Percentiles rank a stretch among this genome's conserved stretches.
Conservation (phyloP, 2,113 vertebrate genomes). For the Cettia cetti region DNA sequence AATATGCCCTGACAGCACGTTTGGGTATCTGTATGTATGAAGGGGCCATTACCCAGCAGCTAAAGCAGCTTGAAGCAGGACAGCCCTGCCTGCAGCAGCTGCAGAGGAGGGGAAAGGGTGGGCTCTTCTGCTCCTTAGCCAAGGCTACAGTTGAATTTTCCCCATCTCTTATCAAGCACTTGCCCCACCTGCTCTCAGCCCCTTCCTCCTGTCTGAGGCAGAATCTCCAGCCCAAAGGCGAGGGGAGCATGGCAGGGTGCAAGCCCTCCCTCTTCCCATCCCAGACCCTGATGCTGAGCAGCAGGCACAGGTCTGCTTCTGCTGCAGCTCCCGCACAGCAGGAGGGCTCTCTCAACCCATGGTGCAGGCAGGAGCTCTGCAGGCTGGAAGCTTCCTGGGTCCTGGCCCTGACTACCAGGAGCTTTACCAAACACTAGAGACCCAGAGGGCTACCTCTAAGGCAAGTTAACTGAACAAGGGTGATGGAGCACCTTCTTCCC, state of each 20-base stretch:
- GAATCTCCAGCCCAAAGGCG: background rate
- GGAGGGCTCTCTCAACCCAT: fast-evolving
- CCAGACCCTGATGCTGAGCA: no score
- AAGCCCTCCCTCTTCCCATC: background rate
- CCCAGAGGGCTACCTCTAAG: background rate
- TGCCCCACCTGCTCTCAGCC: fast-evolving
- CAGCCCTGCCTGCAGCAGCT: background rate
- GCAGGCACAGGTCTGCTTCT: background rate
- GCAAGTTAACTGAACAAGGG: background rate
- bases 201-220: background rate
- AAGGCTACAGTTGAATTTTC: background rate
- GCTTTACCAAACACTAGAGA: background rate
- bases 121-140: background rate
- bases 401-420: background rate
- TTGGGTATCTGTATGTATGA: background rate
- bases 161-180: background rate
- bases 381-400: background rate
- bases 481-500: constrained; percentile 55
- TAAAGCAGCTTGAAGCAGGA: background rate
- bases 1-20: constrained; percentile 37
- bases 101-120: background rate
- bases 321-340: background rate
- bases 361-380: background rate
- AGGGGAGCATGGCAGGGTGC: fast-evolving
- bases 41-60: background rate